Percentiles rank a stretch among this genome's conserved stretches.
These are phyloP conservation scores for Zoanthus gigantus DNA, from an alignment of 92 coral and sea anemone species.

Conservation along the genomic window DNA sequence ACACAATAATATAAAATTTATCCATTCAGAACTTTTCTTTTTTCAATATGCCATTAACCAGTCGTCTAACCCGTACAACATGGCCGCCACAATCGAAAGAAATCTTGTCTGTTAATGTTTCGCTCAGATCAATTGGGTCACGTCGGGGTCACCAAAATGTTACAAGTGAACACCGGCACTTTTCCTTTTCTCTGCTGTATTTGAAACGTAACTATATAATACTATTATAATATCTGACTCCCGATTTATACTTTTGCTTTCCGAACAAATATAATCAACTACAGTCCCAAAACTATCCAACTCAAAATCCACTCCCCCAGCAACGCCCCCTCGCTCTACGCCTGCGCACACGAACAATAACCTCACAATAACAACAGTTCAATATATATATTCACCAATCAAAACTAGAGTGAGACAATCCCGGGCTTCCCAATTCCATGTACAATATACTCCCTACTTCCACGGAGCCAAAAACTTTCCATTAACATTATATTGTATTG, in stretches of 20 bases:
- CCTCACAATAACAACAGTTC: neutral
- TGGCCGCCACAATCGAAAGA: neutral
- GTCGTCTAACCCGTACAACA: neutral
- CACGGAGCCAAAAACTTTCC: too few relatives aligned
- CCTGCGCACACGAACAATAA: too few relatives aligned
- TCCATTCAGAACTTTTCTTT: neutral
- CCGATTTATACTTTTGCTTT: neutral
- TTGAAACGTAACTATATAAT: neutral
- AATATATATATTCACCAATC: too few relatives aligned
- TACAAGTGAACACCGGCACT: too few relatives aligned
- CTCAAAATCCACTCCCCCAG: too few relatives aligned
- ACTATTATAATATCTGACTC: neutral
- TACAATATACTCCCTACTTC: too few relatives aligned
- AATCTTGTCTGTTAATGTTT: neutral
- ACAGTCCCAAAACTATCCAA: too few relatives aligned
- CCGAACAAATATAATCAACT: neutral
- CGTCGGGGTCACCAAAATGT: constrained; percentile 1
- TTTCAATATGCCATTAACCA: neutral
- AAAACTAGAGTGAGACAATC: too few relatives aligned
- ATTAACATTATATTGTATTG: too few relatives aligned
- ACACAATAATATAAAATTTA: neutral
- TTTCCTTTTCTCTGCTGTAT: too few relatives aligned
- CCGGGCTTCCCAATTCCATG: too few relatives aligned
- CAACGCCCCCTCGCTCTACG: too few relatives aligned
- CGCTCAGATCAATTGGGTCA: neutral